Base-by-base conservation (phyloP, 2,888 invertebrate species). In the Agrilus mali region DNA sequence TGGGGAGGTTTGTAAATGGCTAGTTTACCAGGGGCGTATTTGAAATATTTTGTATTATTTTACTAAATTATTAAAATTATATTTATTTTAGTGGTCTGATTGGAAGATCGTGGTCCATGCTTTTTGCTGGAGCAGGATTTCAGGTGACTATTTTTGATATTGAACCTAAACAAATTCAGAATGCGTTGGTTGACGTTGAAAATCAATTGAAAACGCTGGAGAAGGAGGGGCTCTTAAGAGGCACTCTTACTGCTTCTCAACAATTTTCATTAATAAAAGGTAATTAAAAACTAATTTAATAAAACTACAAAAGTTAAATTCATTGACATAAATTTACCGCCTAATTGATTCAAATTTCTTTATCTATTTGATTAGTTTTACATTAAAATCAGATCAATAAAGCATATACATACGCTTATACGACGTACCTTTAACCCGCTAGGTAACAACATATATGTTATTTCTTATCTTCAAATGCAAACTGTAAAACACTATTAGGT, bases 41-140 rank as follows among this genome's bases (percentile, higher is more conserved):
- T 27, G 27, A 27, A 27, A 27, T 10, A 27, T 44, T 45, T 43
- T 42, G 44, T 41, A 45, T 47, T 3, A 14, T 34, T 13, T n/a
- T n/a, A n/a, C 16, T 2, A 15, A 36, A 36, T 7, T n/a, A n/a
- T n/a, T 36, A 36, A 14, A 15, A 14, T 36, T 20, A 4, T 20
- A 4, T 27, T 4, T 6, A 5, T 27, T 71, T 38, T 65, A 96
- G 95, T 64, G 97, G 97, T 3, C 71, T 96, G 41, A 95, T 97
- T 56, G 97, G 96, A 3, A 78, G 89, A 43, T 94, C 94, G 56
- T 97, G 94, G 93, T 86, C 95, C 0, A 95, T 96, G 93, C 72
- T 96, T 32, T 97, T 94, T 66, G 93, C 93, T 0, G 81, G 88
- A 7, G 88, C 83, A 5, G 95, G 94, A 8, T 95, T 94, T 65